Evolutionary conservation across 1,140 invertebrate species (phyloP), one percentile per base, ranked within the genome.

Genomic region (Harlomillsia oculata): DNA sequence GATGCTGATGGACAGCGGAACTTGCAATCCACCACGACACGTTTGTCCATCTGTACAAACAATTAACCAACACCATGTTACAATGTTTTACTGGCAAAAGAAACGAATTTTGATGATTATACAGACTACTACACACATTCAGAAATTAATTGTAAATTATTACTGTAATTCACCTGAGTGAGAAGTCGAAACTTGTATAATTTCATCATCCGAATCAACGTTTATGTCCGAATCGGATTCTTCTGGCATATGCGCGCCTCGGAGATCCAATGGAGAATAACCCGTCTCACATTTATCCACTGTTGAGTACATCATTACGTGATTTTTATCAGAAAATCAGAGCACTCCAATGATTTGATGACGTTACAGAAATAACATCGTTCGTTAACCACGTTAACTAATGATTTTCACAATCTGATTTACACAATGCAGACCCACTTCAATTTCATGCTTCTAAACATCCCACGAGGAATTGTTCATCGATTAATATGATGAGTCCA

Each of bases 221-320:
- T 67, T 66, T 29, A 67, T 67, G 36, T 67, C 66, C 25, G 58
- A 67, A 37, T 62, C 63, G 2, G 59, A 60, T n/a, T 67, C 65
- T 20, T 56, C 53, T 9, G 23, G 32, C 5, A 55, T n/a, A 30
- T 57, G 55, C 26, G 51, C 23, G 44, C 62, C 65, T 40, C 65
- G 40, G 5, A 65, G 46, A 44, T 64, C 63, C 20, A 64, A 41
- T 4, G 60, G 60, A 23, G 51, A 58, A 28, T 45, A 55, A 13
- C 59, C 63, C 18, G 37, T 37, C 25, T 64, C 63, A 49, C 56
- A 61, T 34, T 61, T 64, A 36, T 64, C 59, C 21, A 56, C 11
- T 39, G 56, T 39, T 9, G 57, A 63, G 50, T 54, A 64, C 58
- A 59, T 64, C 45, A 61, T 55, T 16, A 30, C 37, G 21, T 23